A percentile compares a stretch with the other conserved stretches of the same genome.
Conservation (phyloP, 2,113 vertebrate genomes). For the Esox niger region DNA sequence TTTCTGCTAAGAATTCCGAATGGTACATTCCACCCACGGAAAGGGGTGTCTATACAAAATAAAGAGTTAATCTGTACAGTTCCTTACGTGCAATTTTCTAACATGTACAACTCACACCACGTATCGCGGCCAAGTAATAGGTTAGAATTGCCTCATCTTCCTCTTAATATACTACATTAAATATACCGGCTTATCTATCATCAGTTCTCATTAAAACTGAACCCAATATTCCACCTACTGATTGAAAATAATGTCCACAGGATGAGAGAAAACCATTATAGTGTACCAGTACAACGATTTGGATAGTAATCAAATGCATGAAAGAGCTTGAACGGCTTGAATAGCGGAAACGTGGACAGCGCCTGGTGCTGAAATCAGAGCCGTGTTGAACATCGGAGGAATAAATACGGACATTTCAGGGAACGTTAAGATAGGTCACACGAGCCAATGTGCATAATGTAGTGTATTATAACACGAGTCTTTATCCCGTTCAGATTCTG, state of each 20-base stretch:
- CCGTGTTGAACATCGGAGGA: conserved; percentile 1
- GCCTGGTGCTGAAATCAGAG: conserved; percentile 27
- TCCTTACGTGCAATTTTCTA: conserved; percentile 70
- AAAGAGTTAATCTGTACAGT: conserved; percentile 65
- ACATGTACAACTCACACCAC: conserved; percentile 51
- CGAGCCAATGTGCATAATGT: background rate
- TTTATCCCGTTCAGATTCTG: conserved; percentile 32
- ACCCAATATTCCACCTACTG: too few relatives aligned
- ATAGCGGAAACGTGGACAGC: conserved; percentile 19
- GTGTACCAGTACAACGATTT: too few relatives aligned
- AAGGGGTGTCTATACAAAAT: conserved; percentile 76
- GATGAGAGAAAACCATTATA: too few relatives aligned
- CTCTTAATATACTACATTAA: too few relatives aligned
- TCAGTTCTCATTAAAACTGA: too few relatives aligned
- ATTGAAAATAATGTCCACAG: background rate
- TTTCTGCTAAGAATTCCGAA: conserved; percentile 61
- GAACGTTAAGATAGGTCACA: background rate
- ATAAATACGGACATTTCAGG: background rate
- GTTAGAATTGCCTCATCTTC: too few relatives aligned
- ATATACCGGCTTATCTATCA: background rate
- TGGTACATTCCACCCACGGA: conserved; percentile 82
- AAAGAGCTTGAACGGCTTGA: background rate
- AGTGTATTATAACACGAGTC: background rate
- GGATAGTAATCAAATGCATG: background rate
- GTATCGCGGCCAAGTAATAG: background rate